phyloP scores from a whole-genome alignment of 92 coral and sea anemone species.

The Epizoanthus ramosus region DNA sequence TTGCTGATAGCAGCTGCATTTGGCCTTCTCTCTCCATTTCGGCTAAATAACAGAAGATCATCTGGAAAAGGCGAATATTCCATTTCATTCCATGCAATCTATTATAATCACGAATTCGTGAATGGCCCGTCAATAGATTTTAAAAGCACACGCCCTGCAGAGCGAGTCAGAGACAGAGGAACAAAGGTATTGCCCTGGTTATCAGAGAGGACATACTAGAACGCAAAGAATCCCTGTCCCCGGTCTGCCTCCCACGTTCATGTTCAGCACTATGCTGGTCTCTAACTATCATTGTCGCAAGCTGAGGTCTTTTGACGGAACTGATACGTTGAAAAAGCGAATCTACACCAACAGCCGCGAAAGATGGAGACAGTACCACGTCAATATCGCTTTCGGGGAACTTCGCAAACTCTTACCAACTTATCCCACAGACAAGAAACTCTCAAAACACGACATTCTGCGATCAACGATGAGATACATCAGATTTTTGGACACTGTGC shows the following conservation, averaged over 20 bases:
- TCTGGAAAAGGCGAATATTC: conserved; percentile 28
- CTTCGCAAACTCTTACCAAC: conserved; percentile 82
- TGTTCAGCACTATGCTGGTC: conserved; percentile 9
- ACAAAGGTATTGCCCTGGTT: background rate
- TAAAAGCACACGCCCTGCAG: background rate
- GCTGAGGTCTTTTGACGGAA: background rate
- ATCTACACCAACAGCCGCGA: conserved; percentile 84
- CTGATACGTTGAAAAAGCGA: conserved; percentile 27
- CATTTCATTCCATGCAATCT: conserved; percentile 37
- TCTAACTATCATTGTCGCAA: conserved; percentile 23
- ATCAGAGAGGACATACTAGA: background rate
- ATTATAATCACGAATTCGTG: conserved; percentile 21
- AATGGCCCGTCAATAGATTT: conserved; percentile 24
- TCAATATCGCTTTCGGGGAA: conserved; percentile 80
- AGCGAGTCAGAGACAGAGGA: background rate
- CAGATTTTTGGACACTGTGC: conserved; percentile 67
- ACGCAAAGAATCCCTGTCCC: too few relatives aligned
- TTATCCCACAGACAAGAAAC: conserved; percentile 81
- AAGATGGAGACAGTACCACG: conserved; percentile 87
- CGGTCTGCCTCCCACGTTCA: too few relatives aligned
- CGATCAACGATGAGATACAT: conserved; percentile 83
- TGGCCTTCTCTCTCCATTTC: background rate
- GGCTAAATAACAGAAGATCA: background rate
- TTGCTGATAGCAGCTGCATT: too few relatives aligned
- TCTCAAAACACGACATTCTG: conserved; percentile 84